Evolutionary conservation across 2,888 invertebrate genomes (phyloP).

Genomic region (Troides oblongomaculatus): DNA sequence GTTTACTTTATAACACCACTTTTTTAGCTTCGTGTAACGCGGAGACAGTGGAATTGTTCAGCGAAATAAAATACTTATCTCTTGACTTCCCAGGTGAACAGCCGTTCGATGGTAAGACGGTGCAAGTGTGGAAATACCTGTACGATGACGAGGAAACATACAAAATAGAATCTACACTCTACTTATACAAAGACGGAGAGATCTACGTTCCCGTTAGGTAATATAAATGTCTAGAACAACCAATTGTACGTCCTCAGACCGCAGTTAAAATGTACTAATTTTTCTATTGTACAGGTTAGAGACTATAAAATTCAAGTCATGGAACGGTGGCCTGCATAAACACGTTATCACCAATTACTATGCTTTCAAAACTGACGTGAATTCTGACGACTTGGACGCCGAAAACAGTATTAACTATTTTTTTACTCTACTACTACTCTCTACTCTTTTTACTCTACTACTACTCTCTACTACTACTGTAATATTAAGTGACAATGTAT

Average conservation of each 20-base stretch:
- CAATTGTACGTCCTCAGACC: too few species aligned
- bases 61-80: too few species aligned
- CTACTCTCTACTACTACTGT: too few species aligned
- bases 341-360: constrained; percentile 39
- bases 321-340: constrained; percentile 17
- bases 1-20: too few species aligned
- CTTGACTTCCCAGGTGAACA: constrained; percentile 3
- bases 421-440: neutral
- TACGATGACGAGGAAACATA: neutral
- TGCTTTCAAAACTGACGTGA: constrained; percentile 33
- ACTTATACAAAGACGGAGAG: constrained; percentile 31
- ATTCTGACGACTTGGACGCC: constrained; percentile 33
- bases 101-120: constrained; percentile 21
- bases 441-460: neutral
- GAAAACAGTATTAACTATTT: constrained; percentile 33
- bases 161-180: constrained; percentile 25
- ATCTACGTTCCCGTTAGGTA: constrained; percentile 38
- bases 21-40: too few species aligned
- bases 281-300: constrained; percentile 28
- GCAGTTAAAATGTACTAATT: neutral
- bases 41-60: too few species aligned
- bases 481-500: too few species aligned
- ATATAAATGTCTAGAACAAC: constrained; percentile 20
- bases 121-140: constrained; percentile 31
- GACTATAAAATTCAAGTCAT: constrained; percentile 15